phyloP scores from a whole-genome alignment of 2,797 vertebrate genomes.

The Leptatherina wallacei region DNA sequence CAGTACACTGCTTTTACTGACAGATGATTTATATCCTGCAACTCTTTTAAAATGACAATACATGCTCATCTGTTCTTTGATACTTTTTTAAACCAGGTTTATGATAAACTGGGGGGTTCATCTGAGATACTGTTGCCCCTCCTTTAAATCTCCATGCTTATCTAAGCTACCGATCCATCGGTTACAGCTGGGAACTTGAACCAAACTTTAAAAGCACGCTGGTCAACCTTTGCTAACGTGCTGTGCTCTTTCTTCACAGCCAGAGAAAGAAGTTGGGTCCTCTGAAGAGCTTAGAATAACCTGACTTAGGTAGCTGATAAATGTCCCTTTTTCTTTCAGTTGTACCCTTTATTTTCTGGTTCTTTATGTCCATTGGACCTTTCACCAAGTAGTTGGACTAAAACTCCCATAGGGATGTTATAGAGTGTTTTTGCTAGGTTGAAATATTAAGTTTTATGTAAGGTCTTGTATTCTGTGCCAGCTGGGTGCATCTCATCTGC shows the following conservation, averaged over 20 bases:
- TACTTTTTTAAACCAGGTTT: background rate
- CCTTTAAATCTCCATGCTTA: background rate
- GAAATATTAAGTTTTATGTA: background rate
- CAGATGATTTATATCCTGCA: background rate
- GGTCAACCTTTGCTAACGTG: no score
- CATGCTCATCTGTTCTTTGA: no score
- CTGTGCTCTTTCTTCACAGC: background rate
- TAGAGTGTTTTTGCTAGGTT: background rate
- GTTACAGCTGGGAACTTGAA: background rate
- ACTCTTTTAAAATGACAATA: no score
- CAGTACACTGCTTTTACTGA: background rate
- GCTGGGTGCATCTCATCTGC: conserved; percentile 3
- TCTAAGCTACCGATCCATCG: background rate
- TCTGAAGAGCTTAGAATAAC: background rate
- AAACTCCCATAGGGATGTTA: background rate
- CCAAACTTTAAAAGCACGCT: no score
- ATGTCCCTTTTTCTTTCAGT: background rate
- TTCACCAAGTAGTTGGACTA: background rate
- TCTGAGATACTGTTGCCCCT: background rate
- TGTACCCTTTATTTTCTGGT: background rate
- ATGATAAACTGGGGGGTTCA: background rate
- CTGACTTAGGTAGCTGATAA: background rate
- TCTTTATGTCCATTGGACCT: background rate
- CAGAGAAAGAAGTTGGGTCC: background rate
- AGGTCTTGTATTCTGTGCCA: conserved; percentile 1